Base-by-base conservation (phyloP, 2,888 invertebrate species). In the Empis livida region DNA sequence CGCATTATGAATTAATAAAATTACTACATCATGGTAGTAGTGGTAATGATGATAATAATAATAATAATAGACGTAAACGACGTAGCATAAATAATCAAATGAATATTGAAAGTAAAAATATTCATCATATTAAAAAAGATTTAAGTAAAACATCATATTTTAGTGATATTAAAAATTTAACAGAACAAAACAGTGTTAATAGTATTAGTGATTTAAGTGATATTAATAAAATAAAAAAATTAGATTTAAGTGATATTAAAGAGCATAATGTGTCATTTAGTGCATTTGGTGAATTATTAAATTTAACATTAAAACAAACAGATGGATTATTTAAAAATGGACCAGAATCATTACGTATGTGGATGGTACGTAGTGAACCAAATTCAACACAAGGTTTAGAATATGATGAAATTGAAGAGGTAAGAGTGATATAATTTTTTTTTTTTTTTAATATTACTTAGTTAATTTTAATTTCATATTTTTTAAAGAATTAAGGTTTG, bases 1-100 rank as follows among this genome's bases (percentile, higher is more conserved):
- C 92, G 53, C 76, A 82, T 57, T 92, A 92, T 70, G 86, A 91
- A 72, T 74, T 90, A 58, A 79, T 91, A 46, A 80, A 82, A 55
- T 75, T 91, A 54, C 74, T 78, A 48, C 85, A 84, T 67, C 78
- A 78, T 54, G 63, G 61, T 43, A 55, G 54, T 23, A 53, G 51
- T 43, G 55, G 73, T 61, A 53, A 50, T 44, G 48, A 47, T 35
- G 48, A 51, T 43, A 43, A 43, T 30, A 3, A 16, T 17, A 40
- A 43, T 3, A 69, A 73, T 57, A 49, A 43, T 31, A 47, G 51
- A 38, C 46, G 46, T 30, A 55, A 51, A 43, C 51, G 57, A 43
- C 51, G 57, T 45, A 64, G 66, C 43, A 54, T 55, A 42, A 48
- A 53, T 44, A 54, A 51, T 45, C 62, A 41, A 20, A 41, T 41